phyloP scores from a whole-genome alignment of 2,113 vertebrate species.

The Elanoides forficatus region DNA sequence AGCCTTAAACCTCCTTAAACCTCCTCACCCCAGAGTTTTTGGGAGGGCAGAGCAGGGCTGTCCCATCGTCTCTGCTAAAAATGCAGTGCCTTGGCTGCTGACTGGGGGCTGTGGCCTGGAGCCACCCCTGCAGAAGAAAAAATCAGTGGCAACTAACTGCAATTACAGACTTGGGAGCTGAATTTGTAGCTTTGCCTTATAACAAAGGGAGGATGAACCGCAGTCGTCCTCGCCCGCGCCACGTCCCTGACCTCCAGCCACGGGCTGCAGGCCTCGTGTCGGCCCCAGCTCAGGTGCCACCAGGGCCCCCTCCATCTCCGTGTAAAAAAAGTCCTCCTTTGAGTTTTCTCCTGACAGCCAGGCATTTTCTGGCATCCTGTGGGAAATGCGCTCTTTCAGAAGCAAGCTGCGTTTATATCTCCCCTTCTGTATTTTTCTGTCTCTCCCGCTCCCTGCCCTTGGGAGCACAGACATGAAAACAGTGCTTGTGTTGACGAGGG shows the following conservation, averaged over 20 bases:
- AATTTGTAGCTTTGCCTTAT: background rate
- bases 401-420: background rate
- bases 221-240: background rate
- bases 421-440: background rate
- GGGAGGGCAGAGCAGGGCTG: background rate
- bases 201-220: conserved; percentile 13
- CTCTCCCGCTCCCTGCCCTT: background rate
- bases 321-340: background rate
- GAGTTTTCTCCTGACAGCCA: background rate
- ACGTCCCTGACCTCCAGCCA: background rate
- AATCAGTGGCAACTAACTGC: background rate
- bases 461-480: background rate
- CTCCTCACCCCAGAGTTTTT: accelerated
- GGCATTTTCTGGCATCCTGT: background rate
- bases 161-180: background rate
- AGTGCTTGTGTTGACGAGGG: background rate
- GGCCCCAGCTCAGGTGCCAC: background rate
- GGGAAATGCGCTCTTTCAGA: background rate
- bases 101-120: background rate
- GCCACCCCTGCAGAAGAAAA: background rate
- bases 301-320: background rate
- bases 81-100: background rate
- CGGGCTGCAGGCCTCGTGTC: background rate
- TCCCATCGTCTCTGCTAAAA: background rate
- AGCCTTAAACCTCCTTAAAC: background rate